Evolutionary conservation across 2,113 vertebrate species (phyloP).

Genomic region (Dendrocopos noguchii): DNA sequence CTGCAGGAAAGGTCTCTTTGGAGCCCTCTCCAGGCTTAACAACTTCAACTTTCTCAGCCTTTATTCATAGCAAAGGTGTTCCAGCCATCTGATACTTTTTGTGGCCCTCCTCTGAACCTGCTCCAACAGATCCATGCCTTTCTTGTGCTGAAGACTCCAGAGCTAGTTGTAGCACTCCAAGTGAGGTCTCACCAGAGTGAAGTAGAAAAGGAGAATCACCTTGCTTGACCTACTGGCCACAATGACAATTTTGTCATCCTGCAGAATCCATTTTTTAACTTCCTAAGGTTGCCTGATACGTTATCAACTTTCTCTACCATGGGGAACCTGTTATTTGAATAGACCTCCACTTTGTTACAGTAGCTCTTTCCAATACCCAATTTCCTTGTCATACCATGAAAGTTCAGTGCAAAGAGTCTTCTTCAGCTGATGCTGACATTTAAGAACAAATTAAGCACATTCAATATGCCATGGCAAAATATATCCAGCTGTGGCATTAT

Average conservation of each 20-base stretch:
- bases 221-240: not conserved
- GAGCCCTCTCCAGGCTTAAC: not conserved
- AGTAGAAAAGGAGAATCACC: not conserved
- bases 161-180: no score
- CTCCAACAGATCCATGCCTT: no score
- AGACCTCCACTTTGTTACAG: not conserved
- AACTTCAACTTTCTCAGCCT: not conserved
- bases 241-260: not conserved
- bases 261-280: not conserved
- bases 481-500: not conserved
- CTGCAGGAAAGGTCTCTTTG: not conserved
- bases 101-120: not conserved
- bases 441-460: not conserved
- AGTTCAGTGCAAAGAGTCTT: not conserved
- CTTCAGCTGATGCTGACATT: not conserved
- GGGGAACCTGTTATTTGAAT: not conserved
- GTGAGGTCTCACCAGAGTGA: no score
- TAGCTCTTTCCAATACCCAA: not conserved
- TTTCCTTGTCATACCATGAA: not conserved
- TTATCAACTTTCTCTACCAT: not conserved
- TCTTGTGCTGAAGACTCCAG: no score
- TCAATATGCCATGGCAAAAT: not conserved
- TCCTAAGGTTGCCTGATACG: not conserved
- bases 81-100: not conserved
- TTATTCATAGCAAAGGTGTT: not conserved